Percentiles rank a stretch among this genome's conserved stretches.
These are phyloP conservation scores for Sarcophaga rosellei DNA, from an alignment of 2,888 invertebrate species.

Conservation along the genomic window DNA sequence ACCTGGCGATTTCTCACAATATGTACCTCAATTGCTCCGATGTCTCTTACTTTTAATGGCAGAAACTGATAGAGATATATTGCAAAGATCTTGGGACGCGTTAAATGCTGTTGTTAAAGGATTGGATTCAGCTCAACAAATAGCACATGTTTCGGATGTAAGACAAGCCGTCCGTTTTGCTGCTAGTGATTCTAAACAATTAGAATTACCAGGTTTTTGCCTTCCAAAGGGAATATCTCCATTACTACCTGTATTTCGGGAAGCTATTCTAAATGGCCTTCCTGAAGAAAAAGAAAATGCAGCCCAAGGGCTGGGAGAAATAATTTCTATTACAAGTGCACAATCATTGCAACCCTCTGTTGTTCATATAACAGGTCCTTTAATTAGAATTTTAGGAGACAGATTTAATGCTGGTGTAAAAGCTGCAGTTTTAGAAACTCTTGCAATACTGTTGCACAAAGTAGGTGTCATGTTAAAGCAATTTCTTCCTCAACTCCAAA, in stretches of 20 bases:
- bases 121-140: conserved; percentile 91
- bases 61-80: conserved; percentile 89
- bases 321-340: conserved; percentile 86
- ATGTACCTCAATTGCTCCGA: conserved; percentile 93
- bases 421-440: conserved; percentile 96
- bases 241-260: conserved; percentile 96
- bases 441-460: conserved; percentile 95
- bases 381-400: conserved; percentile 98
- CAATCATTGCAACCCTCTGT: conserved; percentile 96
- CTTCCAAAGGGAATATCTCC: conserved; percentile 97
- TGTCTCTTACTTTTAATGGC: conserved; percentile 93
- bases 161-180: conserved; percentile 96
- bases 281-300: conserved; percentile 98
- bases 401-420: conserved; percentile 97
- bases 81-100: conserved; percentile 95
- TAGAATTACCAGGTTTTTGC: conserved; percentile 94
- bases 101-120: conserved; percentile 94
- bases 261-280: conserved; percentile 96
- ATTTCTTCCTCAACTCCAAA: conserved; percentile 98
- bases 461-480: conserved; percentile 97
- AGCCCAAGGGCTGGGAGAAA: conserved; percentile 92
- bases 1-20: conserved; percentile 92
- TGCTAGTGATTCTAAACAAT: conserved; percentile 90
- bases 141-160: conserved; percentile 93
- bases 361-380: conserved; percentile 97